Percentiles rank a stretch among this genome's conserved stretches.
Evolutionary conservation across 2,888 invertebrate genomes (phyloP).

Genomic region (Leucophenga maculata): DNA sequence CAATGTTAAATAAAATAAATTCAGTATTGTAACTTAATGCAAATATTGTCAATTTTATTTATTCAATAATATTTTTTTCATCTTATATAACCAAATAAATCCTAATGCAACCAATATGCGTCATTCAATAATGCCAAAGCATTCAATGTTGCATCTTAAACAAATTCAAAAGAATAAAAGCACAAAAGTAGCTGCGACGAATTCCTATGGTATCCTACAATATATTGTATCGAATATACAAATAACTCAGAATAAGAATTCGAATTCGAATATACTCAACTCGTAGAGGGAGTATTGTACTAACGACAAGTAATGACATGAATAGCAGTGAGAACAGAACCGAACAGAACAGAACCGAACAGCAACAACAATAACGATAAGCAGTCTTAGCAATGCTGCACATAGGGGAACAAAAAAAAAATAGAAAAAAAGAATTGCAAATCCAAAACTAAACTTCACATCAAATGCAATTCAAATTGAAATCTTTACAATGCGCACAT

Average conservation of each 20-base stretch:
- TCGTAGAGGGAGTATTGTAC: constrained; percentile 8
- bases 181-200: too few species aligned
- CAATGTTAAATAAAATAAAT: too few species aligned
- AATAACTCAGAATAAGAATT: constrained; percentile 34
- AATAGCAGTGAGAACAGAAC: constrained; percentile 37
- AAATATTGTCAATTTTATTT: not conserved
- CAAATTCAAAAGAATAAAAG: too few species aligned
- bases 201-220: too few species aligned
- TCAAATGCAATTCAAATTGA: constrained; percentile 57
- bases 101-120: too few species aligned
- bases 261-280: too few species aligned
- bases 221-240: not conserved
- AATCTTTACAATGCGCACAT: constrained; percentile 49
- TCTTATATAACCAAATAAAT: too few species aligned
- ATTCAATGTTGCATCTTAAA: too few species aligned
- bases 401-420: not conserved
- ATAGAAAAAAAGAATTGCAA: constrained; percentile 11
- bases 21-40: too few species aligned
- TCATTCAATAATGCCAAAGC: too few species aligned
- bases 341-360: constrained; percentile 1
- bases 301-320: constrained; percentile 39
- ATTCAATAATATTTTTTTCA: not conserved
- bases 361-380: constrained; percentile 3
- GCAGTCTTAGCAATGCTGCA: not conserved
- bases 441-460: constrained; percentile 51